phyloP scores from a whole-genome alignment of 2,797 vertebrate genomes.

The Epinephelus awoara region DNA sequence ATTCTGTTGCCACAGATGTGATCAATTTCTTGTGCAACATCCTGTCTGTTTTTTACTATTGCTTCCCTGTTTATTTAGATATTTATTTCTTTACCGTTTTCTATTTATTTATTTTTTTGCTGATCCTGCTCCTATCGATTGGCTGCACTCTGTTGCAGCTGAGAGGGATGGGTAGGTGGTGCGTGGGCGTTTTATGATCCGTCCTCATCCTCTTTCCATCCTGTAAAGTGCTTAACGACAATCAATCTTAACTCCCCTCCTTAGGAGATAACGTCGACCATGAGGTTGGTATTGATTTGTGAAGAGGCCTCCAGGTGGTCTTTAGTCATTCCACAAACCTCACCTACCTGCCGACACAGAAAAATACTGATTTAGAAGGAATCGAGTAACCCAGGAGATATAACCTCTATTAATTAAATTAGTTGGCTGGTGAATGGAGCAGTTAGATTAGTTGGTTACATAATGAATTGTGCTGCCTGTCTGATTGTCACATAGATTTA shows the following conservation, averaged over 20 bases:
- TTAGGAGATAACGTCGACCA: conserved; percentile 77
- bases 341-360: conserved; percentile 60
- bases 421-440: conserved; percentile 51
- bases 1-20: neutral
- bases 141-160: conserved; percentile 71
- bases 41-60: neutral
- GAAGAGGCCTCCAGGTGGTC: conserved; percentile 81
- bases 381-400: conserved; percentile 50
- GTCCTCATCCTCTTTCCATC: conserved; percentile 83
- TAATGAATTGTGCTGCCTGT: conserved; percentile 55
- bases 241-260: conserved; percentile 83
- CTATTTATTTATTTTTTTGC: conserved; percentile 67
- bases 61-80: conserved; percentile 50
- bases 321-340: conserved; percentile 80
- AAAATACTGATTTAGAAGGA: conserved; percentile 67
- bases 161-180: conserved; percentile 76
- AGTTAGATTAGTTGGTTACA: conserved; percentile 55
- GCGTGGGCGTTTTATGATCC: conserved; percentile 83
- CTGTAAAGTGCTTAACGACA: conserved; percentile 85
- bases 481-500: conserved; percentile 62
- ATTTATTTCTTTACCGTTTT: conserved; percentile 44
- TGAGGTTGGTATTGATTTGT: conserved; percentile 80
- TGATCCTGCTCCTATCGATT: conserved; percentile 77
- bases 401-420: conserved; percentile 64
- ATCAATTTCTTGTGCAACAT: neutral